Base-by-base conservation (phyloP, 2,797 vertebrate species). In the Coregonus suidteri region DNA sequence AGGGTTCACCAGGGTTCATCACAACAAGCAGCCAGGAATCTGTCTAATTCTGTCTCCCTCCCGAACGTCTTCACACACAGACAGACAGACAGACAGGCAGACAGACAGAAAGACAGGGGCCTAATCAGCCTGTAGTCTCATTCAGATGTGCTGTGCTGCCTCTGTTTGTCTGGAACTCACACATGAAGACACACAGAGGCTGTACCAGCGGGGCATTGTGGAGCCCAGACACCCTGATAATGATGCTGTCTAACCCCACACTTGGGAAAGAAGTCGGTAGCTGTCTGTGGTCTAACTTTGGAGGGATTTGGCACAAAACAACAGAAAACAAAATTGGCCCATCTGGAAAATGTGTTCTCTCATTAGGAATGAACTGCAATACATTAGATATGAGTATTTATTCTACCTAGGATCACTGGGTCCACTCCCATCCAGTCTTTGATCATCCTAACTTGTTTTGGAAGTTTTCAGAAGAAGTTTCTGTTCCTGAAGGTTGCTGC, bases 1-100 rank as follows among this genome's bases (percentile, higher is more conserved):
- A 81, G 81, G 81, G 85, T 47, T 47, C 41, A 47, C 41, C 41
- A 47, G 11, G 41, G 41, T 80, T 54, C 76, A 47, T 35, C 66
- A 68, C 30, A 37, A 35, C 66, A 35, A 68, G 30, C 16, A 68
- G 4, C 41, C 9, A 13, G 14, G 31, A 68, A 67, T 15, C 66
- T 35, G 66, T 15, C 31, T 35, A 68, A 68, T 68, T 68, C 66
- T 68, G 65, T 1, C 30, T 5, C 64, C 30, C 25, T 11, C 30
- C 64, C 0, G 9, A 64, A 20, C 9, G 2, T 47, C 41, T 11
- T 47, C 41, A 30, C n/a, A 64, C 7, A 64, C 7, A 64, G n/a
- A 25, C 25, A 25, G 59, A 30, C 59, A 64, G 59, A 6, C 41
- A 47, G 41, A 7, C 41, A 47, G 20, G 16, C 18, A n/a, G 54